Percentiles rank a stretch among this genome's conserved stretches.
Conservation (phyloP, 2,797 vertebrate species). For the Synanceia verrucosa region DNA sequence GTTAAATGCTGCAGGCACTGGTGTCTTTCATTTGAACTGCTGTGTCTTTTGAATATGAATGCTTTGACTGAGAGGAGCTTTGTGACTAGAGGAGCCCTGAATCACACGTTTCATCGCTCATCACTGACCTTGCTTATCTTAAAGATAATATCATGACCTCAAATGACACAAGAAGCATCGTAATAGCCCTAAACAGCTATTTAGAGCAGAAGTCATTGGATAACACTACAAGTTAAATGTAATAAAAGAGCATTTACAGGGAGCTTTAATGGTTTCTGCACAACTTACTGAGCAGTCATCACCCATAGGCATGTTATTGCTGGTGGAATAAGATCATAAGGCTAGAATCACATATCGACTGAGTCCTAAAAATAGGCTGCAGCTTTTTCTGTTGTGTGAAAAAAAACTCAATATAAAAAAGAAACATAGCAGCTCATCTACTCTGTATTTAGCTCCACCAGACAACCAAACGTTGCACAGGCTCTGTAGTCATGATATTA, state of each 20-base stretch:
- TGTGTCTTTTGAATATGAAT: conserved; percentile 9
- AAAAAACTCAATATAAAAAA: background rate
- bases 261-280: background rate
- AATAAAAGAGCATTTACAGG: background rate
- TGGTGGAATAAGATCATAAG: conserved; percentile 2
- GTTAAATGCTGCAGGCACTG: conserved; percentile 14
- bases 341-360: background rate
- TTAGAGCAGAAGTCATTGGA: background rate
- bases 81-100: background rate
- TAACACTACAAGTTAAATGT: background rate
- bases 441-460: conserved; percentile 44
- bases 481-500: conserved; percentile 62
- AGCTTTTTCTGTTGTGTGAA: conserved; percentile 16
- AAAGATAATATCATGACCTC: conserved; percentile 9
- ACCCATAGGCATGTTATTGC: background rate
- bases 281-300: background rate
- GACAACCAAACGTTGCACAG: conserved; percentile 73
- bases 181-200: background rate
- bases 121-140: background rate
- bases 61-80: background rate
- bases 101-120: conserved; percentile 8
- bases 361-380: conserved; percentile 10
- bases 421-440: conserved; percentile 15
- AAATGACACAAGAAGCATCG: conserved; percentile 3
- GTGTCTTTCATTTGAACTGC: background rate